Percentiles rank a stretch among this genome's conserved stretches.
These are phyloP conservation scores for Lepidonotus clava DNA, from an alignment of 2,888 invertebrate species.

Conservation along the genomic window DNA sequence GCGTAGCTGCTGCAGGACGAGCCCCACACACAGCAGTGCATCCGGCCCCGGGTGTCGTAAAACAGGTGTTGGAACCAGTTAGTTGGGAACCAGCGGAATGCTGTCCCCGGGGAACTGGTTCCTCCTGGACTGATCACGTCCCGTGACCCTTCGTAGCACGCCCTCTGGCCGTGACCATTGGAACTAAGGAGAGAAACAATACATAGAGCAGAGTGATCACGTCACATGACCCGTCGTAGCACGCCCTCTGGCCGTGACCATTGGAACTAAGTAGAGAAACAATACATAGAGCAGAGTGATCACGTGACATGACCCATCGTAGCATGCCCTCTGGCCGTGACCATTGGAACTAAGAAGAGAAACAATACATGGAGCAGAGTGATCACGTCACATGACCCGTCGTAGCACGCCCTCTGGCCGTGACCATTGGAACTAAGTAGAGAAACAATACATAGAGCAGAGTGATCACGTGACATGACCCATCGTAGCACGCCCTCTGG, in stretches of 20 bases:
- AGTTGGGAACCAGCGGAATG: conserved; percentile 1
- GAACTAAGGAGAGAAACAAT: neutral
- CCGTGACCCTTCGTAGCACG: neutral
- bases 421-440: too few relatives aligned
- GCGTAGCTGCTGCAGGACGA: neutral
- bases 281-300: neutral
- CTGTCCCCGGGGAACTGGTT: neutral
- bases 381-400: too few relatives aligned
- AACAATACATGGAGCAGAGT: too few relatives aligned
- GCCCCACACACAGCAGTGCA: conserved; percentile 26
- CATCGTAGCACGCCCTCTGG: too few relatives aligned
- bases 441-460: too few relatives aligned
- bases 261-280: neutral
- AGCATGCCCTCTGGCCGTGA: neutral
- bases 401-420: too few relatives aligned
- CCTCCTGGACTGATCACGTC: neutral
- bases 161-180: neutral
- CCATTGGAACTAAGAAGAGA: too few relatives aligned
- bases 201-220: neutral
- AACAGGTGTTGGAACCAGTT: conserved; percentile 33
- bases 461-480: too few relatives aligned
- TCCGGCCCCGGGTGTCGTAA: neutral
- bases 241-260: neutral
- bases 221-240: neutral
- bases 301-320: neutral